Evolutionary conservation across 1,140 invertebrate genomes (phyloP).

Genomic region (Harlomillsia oculata): DNA sequence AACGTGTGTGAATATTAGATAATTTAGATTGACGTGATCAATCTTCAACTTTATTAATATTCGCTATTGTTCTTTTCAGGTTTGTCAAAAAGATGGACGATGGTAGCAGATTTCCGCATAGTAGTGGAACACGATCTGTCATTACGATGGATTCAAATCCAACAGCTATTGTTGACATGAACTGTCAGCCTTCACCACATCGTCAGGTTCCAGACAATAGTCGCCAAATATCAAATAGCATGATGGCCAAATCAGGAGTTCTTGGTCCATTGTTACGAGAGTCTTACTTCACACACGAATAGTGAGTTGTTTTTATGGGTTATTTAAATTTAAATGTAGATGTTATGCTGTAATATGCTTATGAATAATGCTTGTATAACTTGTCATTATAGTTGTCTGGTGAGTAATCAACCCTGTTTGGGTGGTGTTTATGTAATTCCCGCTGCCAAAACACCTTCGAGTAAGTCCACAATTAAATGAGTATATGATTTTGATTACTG

Average conservation of each 20-base stretch:
- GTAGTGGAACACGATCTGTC: no score
- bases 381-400: slow-evolving; percentile 55
- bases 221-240: no score
- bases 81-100: no score
- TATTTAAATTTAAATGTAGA: background rate
- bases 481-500: slow-evolving; percentile 3
- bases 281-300: slow-evolving; percentile 66
- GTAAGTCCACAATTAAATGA: slow-evolving; percentile 39
- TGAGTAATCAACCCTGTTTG: slow-evolving; percentile 71
- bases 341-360: background rate
- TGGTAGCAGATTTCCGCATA: no score
- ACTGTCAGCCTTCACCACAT: no score
- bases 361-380: slow-evolving; percentile 24
- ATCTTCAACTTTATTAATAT: no score
- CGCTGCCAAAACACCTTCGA: slow-evolving; percentile 55
- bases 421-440: slow-evolving; percentile 86
- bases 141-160: no score
- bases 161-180: no score
- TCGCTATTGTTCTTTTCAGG: no score
- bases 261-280: slow-evolving; percentile 43
- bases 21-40: no score
- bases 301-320: slow-evolving; percentile 47
- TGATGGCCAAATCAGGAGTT: background rate
- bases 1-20: no score
- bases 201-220: no score